phyloP scores from a whole-genome alignment of 2,797 vertebrate species.

The Sciaenops ocellatus region DNA sequence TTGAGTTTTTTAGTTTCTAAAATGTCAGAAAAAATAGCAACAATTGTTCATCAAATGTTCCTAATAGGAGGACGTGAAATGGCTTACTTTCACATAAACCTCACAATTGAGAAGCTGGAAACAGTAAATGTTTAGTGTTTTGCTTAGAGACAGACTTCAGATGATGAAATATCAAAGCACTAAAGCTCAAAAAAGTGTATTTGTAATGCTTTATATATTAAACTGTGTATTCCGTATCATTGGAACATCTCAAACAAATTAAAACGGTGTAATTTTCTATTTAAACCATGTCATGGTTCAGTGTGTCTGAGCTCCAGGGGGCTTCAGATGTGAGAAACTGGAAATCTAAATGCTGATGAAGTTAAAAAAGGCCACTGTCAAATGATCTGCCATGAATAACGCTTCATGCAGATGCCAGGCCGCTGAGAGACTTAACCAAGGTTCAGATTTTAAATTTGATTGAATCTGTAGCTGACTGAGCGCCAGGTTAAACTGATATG shows the following conservation, averaged over 20 bases:
- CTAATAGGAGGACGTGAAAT: neutral
- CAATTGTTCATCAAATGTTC: neutral
- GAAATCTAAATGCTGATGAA: neutral
- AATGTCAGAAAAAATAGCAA: neutral
- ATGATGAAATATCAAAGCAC: neutral
- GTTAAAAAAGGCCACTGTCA: neutral
- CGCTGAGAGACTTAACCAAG: neutral
- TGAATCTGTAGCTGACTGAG: neutral
- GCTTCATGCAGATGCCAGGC: slow-evolving; percentile 2
- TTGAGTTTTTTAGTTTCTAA: neutral
- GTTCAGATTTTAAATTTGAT: slow-evolving; percentile 1
- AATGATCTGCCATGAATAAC: neutral
- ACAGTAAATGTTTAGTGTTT: neutral
- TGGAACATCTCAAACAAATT: neutral
- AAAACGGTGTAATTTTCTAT: neutral
- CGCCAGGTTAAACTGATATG: slow-evolving; percentile 11
- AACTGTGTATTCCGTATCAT: neutral
- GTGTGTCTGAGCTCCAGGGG: neutral
- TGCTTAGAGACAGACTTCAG: neutral
- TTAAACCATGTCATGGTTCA: neutral
- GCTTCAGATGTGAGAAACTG: neutral
- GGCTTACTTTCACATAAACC: neutral
- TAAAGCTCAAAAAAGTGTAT: neutral
- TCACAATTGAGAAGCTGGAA: neutral
- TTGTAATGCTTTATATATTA: neutral